Percentiles rank a stretch among this genome's conserved stretches.
Conservation (phyloP, 2,113 vertebrate genomes). For the Cercocebus atys region DNA sequence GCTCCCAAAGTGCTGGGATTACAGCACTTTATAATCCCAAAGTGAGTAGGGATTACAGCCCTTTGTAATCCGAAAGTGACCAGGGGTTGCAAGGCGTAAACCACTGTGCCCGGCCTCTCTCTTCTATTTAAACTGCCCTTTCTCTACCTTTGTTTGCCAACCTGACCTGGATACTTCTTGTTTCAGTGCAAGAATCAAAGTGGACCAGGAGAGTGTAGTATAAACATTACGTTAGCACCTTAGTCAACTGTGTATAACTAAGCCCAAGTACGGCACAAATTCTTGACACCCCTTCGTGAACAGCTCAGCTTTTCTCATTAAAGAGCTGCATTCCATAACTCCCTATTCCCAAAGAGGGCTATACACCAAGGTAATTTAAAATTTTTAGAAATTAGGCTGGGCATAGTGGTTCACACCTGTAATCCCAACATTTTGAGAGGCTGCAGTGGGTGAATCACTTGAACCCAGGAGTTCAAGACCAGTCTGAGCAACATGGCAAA, state of each 20-base stretch:
- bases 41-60: too few relatives aligned
- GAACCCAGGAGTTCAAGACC: too few relatives aligned
- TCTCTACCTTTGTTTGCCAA: background rate
- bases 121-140: background rate
- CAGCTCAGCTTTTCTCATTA: background rate
- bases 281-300: background rate
- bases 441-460: too few relatives aligned
- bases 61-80: too few relatives aligned
- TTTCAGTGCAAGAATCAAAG: background rate
- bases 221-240: background rate
- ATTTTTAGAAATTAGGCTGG: background rate
- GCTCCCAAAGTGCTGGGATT: too few relatives aligned
- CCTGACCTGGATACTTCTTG: background rate
- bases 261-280: background rate
- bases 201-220: background rate
- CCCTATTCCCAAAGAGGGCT: background rate
- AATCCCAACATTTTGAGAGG: too few relatives aligned
- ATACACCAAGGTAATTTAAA: background rate
- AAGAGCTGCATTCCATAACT: background rate
- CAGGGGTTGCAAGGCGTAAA: too few relatives aligned
- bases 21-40: too few relatives aligned
- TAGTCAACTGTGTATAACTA: background rate
- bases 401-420: too few relatives aligned
- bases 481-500: too few relatives aligned
- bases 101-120: too few relatives aligned